Conservation (phyloP, 2,888 invertebrate species). For the Cryptocheilus praepositus region DNA sequence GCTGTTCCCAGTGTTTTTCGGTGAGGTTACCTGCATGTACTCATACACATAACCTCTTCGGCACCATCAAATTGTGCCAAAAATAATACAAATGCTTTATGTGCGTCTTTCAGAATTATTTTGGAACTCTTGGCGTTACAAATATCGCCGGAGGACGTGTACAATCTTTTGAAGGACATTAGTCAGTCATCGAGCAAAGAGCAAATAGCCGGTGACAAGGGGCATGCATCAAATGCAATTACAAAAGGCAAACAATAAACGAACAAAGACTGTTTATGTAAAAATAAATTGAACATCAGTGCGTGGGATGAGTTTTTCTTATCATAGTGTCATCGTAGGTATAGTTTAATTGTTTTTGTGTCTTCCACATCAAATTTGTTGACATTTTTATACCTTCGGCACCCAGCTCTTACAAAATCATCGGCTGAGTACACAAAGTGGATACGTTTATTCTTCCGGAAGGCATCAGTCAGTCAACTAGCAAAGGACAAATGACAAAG, state of each 20-base stretch:
- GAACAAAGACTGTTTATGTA: not conserved
- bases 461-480: slow-evolving; percentile 49
- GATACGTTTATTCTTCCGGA: slow-evolving; percentile 65
- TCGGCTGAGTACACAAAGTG: too few relatives aligned
- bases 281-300: not conserved
- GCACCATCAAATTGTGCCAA: not conserved
- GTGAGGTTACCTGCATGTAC: slow-evolving; percentile 42
- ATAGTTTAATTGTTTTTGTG: slow-evolving; percentile 1
- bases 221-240: not conserved
- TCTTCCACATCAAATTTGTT: too few relatives aligned
- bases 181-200: slow-evolving; percentile 27
- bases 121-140: slow-evolving; percentile 62
- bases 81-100: not conserved
- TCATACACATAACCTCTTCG: slow-evolving; percentile 27
- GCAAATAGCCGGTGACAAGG: not conserved
- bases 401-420: too few relatives aligned
- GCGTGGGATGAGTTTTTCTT: not conserved
- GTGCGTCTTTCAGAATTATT: slow-evolving; percentile 55
- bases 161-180: slow-evolving; percentile 62
- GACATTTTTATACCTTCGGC: too few relatives aligned
- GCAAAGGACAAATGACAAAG: not conserved
- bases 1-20: slow-evolving; percentile 60
- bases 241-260: not conserved
- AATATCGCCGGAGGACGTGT: slow-evolving; percentile 68
- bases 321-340: not conserved